Conservation (phyloP, 2,888 invertebrate genomes). For the Mechanitis mazaeus region DNA sequence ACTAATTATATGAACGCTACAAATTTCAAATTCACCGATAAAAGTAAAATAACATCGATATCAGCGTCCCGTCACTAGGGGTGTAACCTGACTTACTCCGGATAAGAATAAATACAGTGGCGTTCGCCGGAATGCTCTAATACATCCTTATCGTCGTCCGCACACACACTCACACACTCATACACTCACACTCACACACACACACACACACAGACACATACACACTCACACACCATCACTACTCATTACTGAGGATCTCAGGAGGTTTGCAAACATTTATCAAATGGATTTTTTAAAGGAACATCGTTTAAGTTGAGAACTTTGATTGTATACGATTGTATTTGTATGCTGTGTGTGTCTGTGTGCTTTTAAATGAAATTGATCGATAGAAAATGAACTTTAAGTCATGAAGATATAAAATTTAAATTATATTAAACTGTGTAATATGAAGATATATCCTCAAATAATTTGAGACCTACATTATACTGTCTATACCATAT, state of each 20-base stretch:
- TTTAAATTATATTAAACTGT: too few species aligned
- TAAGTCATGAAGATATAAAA: too few species aligned
- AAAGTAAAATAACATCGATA: conserved; percentile 35
- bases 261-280: conserved; percentile 31
- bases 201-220: too few species aligned
- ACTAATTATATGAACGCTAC: conserved; percentile 24
- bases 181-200: too few species aligned
- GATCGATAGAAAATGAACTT: too few species aligned
- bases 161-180: conserved; percentile 30
- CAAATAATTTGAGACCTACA: too few species aligned
- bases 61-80: conserved; percentile 57
- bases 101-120: conserved; percentile 75
- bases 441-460: too few species aligned
- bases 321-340: conserved; percentile 8
- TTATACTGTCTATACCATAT: too few species aligned
- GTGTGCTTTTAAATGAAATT: background rate
- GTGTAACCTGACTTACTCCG: conserved; percentile 73
- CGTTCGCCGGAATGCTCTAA: conserved; percentile 72
- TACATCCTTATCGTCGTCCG: conserved; percentile 70
- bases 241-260: conserved; percentile 31
- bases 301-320: conserved; percentile 17
- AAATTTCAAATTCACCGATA: conserved; percentile 23
- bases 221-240: conserved; percentile 38
- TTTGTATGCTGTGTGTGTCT: background rate
- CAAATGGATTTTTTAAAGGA: conserved; percentile 31